Percentiles rank a stretch among this genome's conserved stretches.
phyloP scores from a whole-genome alignment of 2,888 invertebrate genomes.

The Quadriops clusia region DNA sequence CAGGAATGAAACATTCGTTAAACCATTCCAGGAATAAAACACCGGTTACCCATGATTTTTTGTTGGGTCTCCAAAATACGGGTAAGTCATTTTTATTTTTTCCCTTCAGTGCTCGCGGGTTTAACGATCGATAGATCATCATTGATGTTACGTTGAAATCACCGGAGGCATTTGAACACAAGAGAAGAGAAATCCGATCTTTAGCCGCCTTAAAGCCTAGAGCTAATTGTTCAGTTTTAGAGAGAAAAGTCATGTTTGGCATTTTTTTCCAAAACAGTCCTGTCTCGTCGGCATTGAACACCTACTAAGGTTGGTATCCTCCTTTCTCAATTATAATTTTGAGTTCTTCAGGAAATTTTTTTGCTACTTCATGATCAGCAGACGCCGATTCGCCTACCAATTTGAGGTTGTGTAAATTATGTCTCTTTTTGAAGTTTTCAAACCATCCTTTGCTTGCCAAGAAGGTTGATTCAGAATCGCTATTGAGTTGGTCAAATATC shows the following conservation, averaged over 20 bases:
- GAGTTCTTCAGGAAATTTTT: constrained; percentile 10
- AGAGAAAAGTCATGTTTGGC: constrained; percentile 17
- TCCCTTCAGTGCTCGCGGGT: constrained; percentile 17
- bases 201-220: constrained; percentile 18
- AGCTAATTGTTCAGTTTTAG: constrained; percentile 15
- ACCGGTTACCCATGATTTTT: constrained; percentile 18
- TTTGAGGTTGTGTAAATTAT: constrained; percentile 12
- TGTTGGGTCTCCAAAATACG: constrained; percentile 18
- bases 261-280: constrained; percentile 19
- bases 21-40: constrained; percentile 19
- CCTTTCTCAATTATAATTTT: constrained; percentile 11
- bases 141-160: constrained; percentile 17
- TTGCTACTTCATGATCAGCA: constrained; percentile 14
- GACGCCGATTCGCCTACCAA: constrained; percentile 12
- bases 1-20: constrained; percentile 16
- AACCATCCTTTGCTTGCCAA: constrained; percentile 17
- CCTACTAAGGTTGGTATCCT: constrained; percentile 19
- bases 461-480: background rate
- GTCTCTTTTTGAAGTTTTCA: constrained; percentile 15
- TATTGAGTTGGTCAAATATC: too few species aligned
- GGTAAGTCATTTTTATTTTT: constrained; percentile 12
- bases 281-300: constrained; percentile 23
- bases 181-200: constrained; percentile 16
- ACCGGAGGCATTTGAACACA: constrained; percentile 17
- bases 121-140: constrained; percentile 19